Evolutionary conservation across 1,140 invertebrate genomes (phyloP).

Genomic region (Dreissena rostriformis): DNA sequence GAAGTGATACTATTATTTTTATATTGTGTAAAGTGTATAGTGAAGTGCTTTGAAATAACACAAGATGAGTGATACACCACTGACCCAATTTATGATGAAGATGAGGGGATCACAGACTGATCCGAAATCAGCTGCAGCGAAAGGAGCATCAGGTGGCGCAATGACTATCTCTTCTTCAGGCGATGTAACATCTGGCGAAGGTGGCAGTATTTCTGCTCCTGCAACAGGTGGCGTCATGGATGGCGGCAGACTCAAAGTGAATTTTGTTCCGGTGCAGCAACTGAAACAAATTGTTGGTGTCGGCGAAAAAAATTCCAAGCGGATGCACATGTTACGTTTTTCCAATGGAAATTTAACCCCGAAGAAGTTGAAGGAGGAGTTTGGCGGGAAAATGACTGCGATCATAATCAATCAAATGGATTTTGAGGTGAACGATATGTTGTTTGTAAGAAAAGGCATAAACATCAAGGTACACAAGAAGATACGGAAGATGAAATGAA

Average conservation of each 20-base stretch:
- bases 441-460: neutral
- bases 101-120: no score
- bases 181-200: no score
- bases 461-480: neutral
- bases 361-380: slow-evolving; percentile 7
- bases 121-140: no score
- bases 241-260: no score
- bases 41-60: no score
- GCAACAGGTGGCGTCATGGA: neutral
- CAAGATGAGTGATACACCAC: no score
- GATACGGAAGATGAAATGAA: neutral
- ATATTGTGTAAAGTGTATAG: no score
- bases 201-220: slow-evolving; percentile 11
- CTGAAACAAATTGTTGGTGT: slow-evolving; percentile 2
- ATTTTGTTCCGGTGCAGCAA: slow-evolving; percentile 3
- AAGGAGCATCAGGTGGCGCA: no score
- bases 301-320: neutral
- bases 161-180: no score
- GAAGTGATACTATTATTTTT: no score
- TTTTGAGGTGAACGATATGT: slow-evolving; percentile 5
- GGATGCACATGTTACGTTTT: neutral
- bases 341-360: slow-evolving; percentile 1
- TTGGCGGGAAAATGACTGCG: slow-evolving; percentile 5
- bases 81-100: no score
- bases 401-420: slow-evolving; percentile 8